Evolutionary conservation across 2,113 vertebrate species (phyloP), one percentile per base, ranked within the genome.

Genomic region (Limnothrissa miodon): DNA sequence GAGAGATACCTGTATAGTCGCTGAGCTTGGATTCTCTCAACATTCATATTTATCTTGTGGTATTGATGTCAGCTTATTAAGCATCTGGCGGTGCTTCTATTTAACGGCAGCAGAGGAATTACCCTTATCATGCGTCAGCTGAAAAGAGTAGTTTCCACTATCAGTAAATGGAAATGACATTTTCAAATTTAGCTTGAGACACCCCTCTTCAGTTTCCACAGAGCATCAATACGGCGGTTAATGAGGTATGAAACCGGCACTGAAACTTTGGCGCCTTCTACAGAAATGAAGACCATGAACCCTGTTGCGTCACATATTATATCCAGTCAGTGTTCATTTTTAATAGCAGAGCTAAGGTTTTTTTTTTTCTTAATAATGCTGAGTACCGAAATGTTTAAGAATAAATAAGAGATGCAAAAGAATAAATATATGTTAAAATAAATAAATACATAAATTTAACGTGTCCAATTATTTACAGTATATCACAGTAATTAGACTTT

Each of bases 1-100:
- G 92, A 91, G 94, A 95, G 94, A 96, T 95, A 94, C 93, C 91
- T 93, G 92, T 96, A 91, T 96, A 95, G 93, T 91, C 85, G 92
- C 95, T 92, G 94, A 91, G 92, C 92, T 88, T 90, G 88, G 48
- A 86, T 90, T 93, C 86, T 93, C 89, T 86, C 95, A 93, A 96
- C 95, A 96, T 96, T 95, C 95, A 95, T 96, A 96, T 97, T 97
- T 96, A 97, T 97, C 96, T 96, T 93, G 93, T 94, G 94, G 95
- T 97, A 97, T 97, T 98, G 97, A 97, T 98, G 96, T 97, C 96
- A 96, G 92, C 94, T 93, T 95, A 97, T 96, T 97, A 97, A 92
- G 92, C 91, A 88, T 92, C 94, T 90, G 91, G 91, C 91, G 95
- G 96, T 96, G 93, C 93, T 94, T 94, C 94, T 92, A 92, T 96